phyloP scores from a whole-genome alignment of 2,113 vertebrate genomes.

The Raja brachyura region DNA sequence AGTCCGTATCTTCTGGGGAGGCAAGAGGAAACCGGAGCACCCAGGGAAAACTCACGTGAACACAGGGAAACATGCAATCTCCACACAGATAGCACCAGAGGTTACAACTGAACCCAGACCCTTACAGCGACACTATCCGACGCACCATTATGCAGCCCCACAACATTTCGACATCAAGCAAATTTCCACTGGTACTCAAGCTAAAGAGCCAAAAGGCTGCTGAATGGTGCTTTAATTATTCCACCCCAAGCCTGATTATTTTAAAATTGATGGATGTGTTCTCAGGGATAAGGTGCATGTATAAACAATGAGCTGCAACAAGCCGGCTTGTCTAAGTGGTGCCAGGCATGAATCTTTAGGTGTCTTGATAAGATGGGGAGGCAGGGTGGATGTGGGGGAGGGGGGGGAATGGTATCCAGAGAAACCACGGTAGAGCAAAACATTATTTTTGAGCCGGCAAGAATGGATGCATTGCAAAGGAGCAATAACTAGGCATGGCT shows the following conservation, averaged over 20 bases:
- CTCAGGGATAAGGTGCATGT: not conserved
- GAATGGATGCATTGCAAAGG: not conserved
- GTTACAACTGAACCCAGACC: too few relatives aligned
- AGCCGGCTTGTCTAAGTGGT: not conserved
- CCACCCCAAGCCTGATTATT: not conserved
- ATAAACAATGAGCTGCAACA: not conserved
- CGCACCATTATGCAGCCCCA: too few relatives aligned
- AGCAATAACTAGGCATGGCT: not conserved
- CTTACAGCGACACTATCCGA: too few relatives aligned
- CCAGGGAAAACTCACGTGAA: too few relatives aligned
- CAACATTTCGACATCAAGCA: not conserved
- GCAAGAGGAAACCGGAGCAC: too few relatives aligned
- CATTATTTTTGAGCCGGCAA: not conserved
- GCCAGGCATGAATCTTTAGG: not conserved
- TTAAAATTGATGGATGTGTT: not conserved
- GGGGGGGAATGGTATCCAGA: not conserved
- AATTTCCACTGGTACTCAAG: not conserved
- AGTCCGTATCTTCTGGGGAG: too few relatives aligned
- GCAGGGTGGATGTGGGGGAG: not conserved
- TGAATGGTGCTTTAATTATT: not conserved
- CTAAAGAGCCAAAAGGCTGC: not conserved
- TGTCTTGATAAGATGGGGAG: not conserved
- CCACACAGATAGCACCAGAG: too few relatives aligned
- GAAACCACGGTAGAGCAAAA: not conserved
- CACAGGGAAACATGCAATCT: too few relatives aligned